These are phyloP conservation scores for Dipus sagitta DNA, from an alignment of 2,797 vertebrate species.

Conservation along the genomic window DNA sequence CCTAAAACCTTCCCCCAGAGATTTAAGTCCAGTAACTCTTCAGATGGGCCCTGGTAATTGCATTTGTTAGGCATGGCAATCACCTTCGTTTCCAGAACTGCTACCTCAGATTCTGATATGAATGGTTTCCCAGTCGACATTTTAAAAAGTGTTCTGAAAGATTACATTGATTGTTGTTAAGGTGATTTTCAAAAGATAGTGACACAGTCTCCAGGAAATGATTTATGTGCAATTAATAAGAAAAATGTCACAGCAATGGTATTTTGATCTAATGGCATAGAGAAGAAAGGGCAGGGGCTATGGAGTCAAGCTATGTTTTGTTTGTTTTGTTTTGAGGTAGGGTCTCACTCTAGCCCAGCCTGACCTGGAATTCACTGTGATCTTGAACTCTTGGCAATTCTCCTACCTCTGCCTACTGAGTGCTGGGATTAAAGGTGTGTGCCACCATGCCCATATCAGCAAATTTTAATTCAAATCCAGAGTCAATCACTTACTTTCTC, in stretches of 20 bases:
- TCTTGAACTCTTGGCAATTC: no score
- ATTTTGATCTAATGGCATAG: background rate
- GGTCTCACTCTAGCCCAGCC: no score
- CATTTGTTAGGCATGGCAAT: background rate
- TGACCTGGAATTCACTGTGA: no score
- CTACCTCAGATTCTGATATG: background rate
- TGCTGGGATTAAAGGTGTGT: no score
- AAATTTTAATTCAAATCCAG: conserved; percentile 19
- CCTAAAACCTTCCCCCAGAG: background rate
- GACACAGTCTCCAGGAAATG: conserved; percentile 1
- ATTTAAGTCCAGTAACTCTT: background rate
- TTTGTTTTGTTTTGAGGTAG: no score
- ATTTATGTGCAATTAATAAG: conserved; percentile 6
- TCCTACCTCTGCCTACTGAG: no score
- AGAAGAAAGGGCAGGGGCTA: background rate
- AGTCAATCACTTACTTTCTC: background rate
- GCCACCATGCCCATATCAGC: no score
- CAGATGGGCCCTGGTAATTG: background rate
- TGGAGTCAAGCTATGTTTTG: background rate
- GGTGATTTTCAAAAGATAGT: background rate
- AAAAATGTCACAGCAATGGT: conserved; percentile 11
- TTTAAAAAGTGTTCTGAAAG: background rate
- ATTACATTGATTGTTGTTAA: background rate
- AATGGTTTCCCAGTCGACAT: background rate
- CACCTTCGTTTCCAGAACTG: no score